Evolutionary conservation across 2,113 vertebrate genomes (phyloP).

Genomic region (Pelobates fuscus): DNA sequence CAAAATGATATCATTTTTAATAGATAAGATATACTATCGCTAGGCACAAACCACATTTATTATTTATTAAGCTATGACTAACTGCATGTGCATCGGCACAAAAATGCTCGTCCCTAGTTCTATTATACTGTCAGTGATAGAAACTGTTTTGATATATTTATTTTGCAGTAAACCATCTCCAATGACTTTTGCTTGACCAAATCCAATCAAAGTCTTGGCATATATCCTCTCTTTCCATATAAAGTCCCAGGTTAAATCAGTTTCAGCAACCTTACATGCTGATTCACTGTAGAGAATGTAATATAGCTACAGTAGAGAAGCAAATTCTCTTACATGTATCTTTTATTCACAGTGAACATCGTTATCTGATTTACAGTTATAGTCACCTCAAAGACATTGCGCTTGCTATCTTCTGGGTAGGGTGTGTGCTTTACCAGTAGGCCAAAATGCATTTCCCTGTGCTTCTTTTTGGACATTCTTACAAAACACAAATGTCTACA

Average conservation of each 20-base stretch:
- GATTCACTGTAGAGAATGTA: constrained; percentile 40
- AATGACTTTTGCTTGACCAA: constrained; percentile 38
- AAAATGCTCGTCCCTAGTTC: constrained; percentile 10
- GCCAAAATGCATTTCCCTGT: constrained; percentile 24
- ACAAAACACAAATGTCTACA: constrained; percentile 33
- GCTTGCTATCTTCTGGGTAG: constrained; percentile 35
- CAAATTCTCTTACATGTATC: constrained; percentile 41
- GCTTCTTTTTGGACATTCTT: constrained; percentile 22
- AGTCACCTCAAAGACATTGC: constrained; percentile 38
- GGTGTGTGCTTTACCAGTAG: constrained; percentile 38
- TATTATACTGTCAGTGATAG: constrained; percentile 23
- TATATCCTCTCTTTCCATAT: constrained; percentile 18
- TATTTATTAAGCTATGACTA: constrained; percentile 37
- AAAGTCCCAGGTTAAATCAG: constrained; percentile 43
- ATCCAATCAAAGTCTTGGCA: constrained; percentile 45
- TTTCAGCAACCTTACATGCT: constrained; percentile 34
- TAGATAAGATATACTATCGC: too few relatives aligned
- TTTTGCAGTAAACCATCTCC: constrained; percentile 41
- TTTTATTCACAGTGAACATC: constrained; percentile 41
- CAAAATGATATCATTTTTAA: too few relatives aligned
- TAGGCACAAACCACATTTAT: too few relatives aligned
- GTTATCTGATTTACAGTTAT: constrained; percentile 37
- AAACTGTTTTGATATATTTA: constrained; percentile 44
- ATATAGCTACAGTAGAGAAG: constrained; percentile 32
- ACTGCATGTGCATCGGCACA: constrained; percentile 12